Percentiles rank a stretch among this genome's conserved stretches.
phyloP scores from a whole-genome alignment of 2,113 vertebrate genomes.

The Neotoma lepida region DNA sequence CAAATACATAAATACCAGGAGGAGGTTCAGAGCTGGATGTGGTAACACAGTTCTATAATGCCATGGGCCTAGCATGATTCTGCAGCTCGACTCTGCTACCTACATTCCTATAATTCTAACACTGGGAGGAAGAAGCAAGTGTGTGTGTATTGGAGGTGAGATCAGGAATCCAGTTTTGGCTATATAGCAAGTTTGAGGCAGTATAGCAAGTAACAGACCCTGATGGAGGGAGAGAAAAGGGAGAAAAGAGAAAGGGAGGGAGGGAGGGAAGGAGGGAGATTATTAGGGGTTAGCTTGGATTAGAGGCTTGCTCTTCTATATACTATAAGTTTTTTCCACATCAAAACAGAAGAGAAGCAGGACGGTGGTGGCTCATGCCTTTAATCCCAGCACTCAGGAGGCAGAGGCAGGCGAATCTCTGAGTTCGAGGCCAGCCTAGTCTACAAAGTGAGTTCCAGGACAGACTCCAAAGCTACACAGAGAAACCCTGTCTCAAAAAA shows the following conservation, averaged over 20 bases:
- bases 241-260: too few species aligned
- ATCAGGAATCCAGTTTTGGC: not conserved
- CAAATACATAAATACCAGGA: not conserved
- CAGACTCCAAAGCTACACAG: too few species aligned
- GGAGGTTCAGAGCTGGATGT: not conserved
- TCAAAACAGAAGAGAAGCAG: slow-evolving; percentile 26
- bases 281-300: not conserved
- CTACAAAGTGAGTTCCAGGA: too few species aligned
- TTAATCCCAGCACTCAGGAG: too few species aligned
- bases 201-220: too few species aligned
- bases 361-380: too few species aligned
- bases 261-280: not conserved
- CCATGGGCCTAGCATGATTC: not conserved
- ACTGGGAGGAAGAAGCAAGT: not conserved
- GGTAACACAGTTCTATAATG: not conserved
- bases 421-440: too few species aligned
- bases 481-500: too few species aligned
- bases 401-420: too few species aligned
- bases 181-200: not conserved
- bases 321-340: not conserved
- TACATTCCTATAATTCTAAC: not conserved
- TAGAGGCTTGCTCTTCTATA: not conserved
- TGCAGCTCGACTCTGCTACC: not conserved
- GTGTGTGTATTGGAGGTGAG: too few species aligned
- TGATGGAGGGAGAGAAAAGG: not conserved